phyloP scores from a whole-genome alignment of 2,888 invertebrate genomes.

The Idaea straminata region DNA sequence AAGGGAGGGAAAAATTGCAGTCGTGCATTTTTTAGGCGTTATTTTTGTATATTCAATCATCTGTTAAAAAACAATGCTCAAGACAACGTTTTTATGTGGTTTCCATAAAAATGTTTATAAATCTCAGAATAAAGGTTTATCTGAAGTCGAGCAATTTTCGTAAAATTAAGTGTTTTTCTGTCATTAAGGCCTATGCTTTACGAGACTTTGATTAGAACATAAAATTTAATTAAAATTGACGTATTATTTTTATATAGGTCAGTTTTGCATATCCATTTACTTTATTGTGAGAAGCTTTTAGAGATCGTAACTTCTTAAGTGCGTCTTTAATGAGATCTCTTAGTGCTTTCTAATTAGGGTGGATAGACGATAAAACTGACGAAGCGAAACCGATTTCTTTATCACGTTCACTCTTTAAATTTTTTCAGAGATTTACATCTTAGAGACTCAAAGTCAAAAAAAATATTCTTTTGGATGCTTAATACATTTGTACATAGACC shows the following conservation, averaged over 20 bases:
- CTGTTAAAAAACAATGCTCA: too few relatives aligned
- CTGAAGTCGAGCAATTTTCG: not conserved
- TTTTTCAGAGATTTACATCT: not conserved
- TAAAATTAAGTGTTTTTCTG: not conserved
- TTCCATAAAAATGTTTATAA: not conserved
- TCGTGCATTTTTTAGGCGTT: not conserved
- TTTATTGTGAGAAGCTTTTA: conserved; percentile 42
- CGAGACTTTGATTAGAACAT: conserved; percentile 30
- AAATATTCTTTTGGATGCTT: too few relatives aligned
- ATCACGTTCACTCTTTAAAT: not conserved
- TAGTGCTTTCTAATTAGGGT: conserved; percentile 55
- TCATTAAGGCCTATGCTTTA: conserved; percentile 13
- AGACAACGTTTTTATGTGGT: not conserved
- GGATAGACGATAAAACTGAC: conserved; percentile 6
- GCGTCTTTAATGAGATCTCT: conserved; percentile 53
- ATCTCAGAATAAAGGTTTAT: not conserved
- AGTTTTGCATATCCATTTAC: conserved; percentile 35
- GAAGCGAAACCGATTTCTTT: not conserved
- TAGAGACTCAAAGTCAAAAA: too few relatives aligned
- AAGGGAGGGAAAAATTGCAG: conserved; percentile 28
- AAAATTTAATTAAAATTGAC: conserved; percentile 34
- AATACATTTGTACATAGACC: too few relatives aligned
- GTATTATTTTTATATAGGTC: conserved; percentile 30
- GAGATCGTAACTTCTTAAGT: conserved; percentile 57
- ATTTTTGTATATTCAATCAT: too few relatives aligned